These are phyloP conservation scores for Vombatus ursinus DNA, from an alignment of 2,113 vertebrate genomes.

Conservation along the genomic window DNA sequence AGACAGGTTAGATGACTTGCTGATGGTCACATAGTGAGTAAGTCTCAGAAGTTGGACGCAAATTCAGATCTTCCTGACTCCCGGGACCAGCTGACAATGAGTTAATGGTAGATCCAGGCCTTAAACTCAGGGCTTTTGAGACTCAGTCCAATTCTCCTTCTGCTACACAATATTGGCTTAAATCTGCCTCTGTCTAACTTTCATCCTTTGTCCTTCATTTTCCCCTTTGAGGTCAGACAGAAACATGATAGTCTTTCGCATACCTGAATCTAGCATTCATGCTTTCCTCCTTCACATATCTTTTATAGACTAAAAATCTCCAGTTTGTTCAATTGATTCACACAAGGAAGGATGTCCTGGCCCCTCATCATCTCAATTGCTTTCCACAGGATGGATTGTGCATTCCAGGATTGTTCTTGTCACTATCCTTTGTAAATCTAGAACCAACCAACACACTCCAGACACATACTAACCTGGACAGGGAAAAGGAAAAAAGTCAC, in stretches of 20 bases:
- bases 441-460: background rate
- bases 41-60: background rate
- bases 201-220: background rate
- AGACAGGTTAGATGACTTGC: background rate
- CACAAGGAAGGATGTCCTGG: background rate
- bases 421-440: background rate
- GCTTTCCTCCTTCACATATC: background rate
- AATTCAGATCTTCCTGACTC: background rate
- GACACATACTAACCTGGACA: background rate
- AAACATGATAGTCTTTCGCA: background rate
- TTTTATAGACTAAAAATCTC: background rate
- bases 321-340: background rate
- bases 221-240: background rate
- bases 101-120: background rate
- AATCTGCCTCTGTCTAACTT: background rate
- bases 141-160: background rate
- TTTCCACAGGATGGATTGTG: background rate
- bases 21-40: background rate
- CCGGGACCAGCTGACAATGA: background rate
- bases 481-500: background rate
- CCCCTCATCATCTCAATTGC: background rate
- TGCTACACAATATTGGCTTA: background rate
- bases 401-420: background rate
- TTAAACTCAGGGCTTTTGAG: background rate
- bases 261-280: background rate